These are phyloP conservation scores for Crotophaga sulcirostris DNA, from an alignment of 2,113 vertebrate genomes.

Conservation along the genomic window DNA sequence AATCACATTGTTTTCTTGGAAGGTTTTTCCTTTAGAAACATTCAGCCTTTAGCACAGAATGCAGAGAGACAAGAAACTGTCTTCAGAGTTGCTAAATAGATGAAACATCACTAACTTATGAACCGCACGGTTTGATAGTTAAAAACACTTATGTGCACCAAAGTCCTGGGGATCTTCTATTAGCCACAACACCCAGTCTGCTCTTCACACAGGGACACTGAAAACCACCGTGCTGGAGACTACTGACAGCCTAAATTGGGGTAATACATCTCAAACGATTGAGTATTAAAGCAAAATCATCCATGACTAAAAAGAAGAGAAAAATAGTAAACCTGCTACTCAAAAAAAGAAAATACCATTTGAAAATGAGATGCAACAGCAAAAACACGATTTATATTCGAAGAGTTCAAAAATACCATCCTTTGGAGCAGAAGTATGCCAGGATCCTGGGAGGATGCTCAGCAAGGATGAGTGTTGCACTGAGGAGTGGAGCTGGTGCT, in stretches of 20 bases:
- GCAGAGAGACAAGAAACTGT: not conserved
- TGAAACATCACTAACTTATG: not conserved
- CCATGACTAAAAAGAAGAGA: not conserved
- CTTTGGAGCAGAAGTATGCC: not conserved
- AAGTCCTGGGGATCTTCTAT: not conserved
- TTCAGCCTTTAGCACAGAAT: not conserved
- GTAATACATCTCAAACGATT: rapidly evolving
- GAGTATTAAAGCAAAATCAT: not conserved
- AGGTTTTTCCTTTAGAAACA: not conserved
- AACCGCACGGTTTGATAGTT: rapidly evolving
- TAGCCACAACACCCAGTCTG: not conserved
- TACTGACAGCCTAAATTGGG: not conserved
- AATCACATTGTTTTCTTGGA: not conserved
- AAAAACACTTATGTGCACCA: rapidly evolving
- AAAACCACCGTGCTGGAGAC: not conserved
- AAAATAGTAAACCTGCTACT: not conserved
- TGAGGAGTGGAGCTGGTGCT: not conserved
- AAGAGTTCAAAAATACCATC: not conserved
- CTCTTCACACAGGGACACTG: not conserved
- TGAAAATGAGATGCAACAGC: not conserved
- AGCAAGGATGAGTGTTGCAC: not conserved
- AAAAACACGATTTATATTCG: not conserved
- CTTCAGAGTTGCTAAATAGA: not conserved
- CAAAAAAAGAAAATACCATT: not conserved
- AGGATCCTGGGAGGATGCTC: not conserved